These are phyloP conservation scores for Epinephelus awoara DNA, from an alignment of 2,797 vertebrate genomes.

Conservation along the genomic window DNA sequence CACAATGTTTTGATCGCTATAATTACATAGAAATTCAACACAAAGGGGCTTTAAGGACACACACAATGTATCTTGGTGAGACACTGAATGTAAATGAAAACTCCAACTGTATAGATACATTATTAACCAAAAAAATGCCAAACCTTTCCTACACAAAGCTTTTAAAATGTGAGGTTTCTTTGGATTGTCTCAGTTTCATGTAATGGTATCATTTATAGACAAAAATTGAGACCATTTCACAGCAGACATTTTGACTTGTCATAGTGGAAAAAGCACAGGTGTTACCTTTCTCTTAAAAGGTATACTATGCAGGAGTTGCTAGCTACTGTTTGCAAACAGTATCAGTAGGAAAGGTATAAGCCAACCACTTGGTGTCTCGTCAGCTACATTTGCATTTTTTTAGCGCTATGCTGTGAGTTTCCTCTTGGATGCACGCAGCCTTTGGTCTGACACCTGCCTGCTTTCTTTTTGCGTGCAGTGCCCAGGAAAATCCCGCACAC, in stretches of 20 bases:
- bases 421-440: no score
- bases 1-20: slow-evolving; percentile 44
- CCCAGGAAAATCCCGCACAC: no score
- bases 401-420: no score
- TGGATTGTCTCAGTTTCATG: background rate
- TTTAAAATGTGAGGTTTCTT: background rate
- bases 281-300: background rate
- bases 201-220: background rate
- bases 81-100: slow-evolving; percentile 4
- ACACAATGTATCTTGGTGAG: slow-evolving; percentile 7
- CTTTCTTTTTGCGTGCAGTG: no score
- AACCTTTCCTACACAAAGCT: background rate
- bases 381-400: no score
- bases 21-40: slow-evolving; percentile 27
- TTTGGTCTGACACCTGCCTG: no score
- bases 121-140: background rate
- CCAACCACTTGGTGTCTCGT: no score
- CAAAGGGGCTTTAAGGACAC: slow-evolving; percentile 6
- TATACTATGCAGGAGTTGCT: no score
- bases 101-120: background rate
- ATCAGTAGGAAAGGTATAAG: no score
- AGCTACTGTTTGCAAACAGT: no score
- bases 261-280: slow-evolving; percentile 5
- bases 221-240: background rate
- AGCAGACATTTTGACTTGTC: slow-evolving; percentile 14